Evolutionary conservation across 2,113 vertebrate species (phyloP), one percentile per base, ranked within the genome.

Genomic region (Callaeas wilsoni): DNA sequence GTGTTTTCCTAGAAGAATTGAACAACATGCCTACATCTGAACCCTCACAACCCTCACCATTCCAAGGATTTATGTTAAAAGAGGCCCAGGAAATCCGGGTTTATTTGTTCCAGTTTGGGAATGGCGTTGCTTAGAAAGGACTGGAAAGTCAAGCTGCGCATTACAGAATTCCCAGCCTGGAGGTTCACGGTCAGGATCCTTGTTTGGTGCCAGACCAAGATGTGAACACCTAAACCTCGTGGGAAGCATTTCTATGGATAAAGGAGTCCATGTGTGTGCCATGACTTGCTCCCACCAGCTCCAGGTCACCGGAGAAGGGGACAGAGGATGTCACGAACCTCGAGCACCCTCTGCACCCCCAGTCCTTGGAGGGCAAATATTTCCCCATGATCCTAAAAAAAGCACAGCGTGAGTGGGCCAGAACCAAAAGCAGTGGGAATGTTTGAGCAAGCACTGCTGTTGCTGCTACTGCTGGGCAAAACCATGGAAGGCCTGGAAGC

Each of bases 391-490:
- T 25, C 23, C 64, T 16, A 30, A 21, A 46, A 44, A 18, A 60
- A 52, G 9, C 37, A 33, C 44, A 23, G 9, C 7, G 4, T 8
- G 22, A 70, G 13, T 1, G 1, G 52, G 29, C 7, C 25, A 37
- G 12, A 26, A 44, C 16, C 25, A 35, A 60, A 39, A 9, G 8
- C 71, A 29, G 5, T 2, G 39, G 77, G 63, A 69, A 30, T 1
- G 0, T 23, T 7, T 39, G 62, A 77, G 26, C 47, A 67, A 68
- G n/a, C 44, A 12, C 14, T 10, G 33, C n/a, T 1, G 11, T 1
- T 10, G 33, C n/a, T 1, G 11, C 1, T 0, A 2, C 63, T 55
- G 44, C 68, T 20, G 33, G 2, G 39, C 35, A 55, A 16, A 39
- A 44, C 18, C 17, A 13, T 1, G 9, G 80, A 35, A 84, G n/a